Evolutionary conservation across 2,797 vertebrate species (phyloP).

Genomic region (Dermochelys coriacea): DNA sequence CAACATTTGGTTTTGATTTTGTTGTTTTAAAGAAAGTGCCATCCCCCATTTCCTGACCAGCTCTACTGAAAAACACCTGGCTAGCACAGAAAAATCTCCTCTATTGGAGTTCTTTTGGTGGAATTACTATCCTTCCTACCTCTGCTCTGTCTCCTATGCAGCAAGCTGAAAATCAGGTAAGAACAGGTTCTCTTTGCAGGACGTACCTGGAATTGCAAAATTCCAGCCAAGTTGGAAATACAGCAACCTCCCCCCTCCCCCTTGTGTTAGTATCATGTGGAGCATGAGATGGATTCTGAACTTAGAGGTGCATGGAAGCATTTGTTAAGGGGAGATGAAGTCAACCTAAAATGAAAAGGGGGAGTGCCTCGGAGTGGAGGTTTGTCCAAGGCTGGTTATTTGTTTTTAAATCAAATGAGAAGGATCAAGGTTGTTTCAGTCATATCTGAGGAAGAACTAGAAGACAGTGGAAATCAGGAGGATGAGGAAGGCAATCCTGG

Average conservation of each 20-base stretch:
- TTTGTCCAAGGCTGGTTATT: not conserved
- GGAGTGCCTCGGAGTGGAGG: not conserved
- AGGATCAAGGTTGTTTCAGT: too few species aligned
- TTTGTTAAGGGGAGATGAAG: not conserved
- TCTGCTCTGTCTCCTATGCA: not conserved
- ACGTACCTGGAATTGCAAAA: not conserved
- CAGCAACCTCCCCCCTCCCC: fast-evolving
- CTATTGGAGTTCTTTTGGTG: not conserved
- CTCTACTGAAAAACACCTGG: not conserved
- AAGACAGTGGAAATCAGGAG: not conserved
- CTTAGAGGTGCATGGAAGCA: not conserved
- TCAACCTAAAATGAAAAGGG: not conserved
- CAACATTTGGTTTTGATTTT: not conserved
- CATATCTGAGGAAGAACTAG: not conserved
- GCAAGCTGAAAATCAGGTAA: not conserved
- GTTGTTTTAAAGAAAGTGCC: not conserved
- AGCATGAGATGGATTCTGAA: too few species aligned
- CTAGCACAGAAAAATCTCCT: not conserved
- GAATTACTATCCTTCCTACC: not conserved
- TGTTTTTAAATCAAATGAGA: not conserved
- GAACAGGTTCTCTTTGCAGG: not conserved
- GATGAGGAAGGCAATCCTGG: not conserved
- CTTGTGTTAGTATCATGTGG: not conserved
- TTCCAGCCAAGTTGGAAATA: not conserved
- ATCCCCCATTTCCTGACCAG: not conserved